Evolutionary conservation across 2,113 vertebrate genomes (phyloP), one percentile per base, ranked within the genome.

Genomic region (Polypterus bichir): DNA sequence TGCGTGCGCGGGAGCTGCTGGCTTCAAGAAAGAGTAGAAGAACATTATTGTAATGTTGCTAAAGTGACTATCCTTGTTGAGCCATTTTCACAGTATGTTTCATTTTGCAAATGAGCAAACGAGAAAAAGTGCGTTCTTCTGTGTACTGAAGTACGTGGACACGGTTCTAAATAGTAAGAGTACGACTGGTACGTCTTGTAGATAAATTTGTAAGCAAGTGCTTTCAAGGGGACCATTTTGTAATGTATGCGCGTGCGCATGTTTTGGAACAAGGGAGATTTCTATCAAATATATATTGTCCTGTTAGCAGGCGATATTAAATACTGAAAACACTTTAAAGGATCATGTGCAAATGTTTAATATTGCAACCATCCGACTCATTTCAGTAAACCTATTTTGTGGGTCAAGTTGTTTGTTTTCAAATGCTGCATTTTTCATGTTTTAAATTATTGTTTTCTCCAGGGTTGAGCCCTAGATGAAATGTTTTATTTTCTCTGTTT

Each of bases 381-480:
- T 62, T 47, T 53, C 46, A 47, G 49, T 6, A 51, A 9, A 51
- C 49, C 48, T 53, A 54, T 52, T 66, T n/a, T 60, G 11, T 54
- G 61, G 45, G 47, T 4, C 8, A n/a, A 10, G 44, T 49, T 48
- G 47, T 4, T 70, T 74, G 69, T 79, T 70, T 70, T 80, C 69
- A 70, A 70, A 74, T 68, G 75, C 71, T 79, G 79, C 80, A 73
- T 78, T 73, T 73, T 73, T 45, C 54, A 51, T 65, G 76, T 4
- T 57, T 57, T 88, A 88, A 88, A 77, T 86, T 85, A 86, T 88
- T 87, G 9, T 66, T 52, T 76, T 72, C 70, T 73, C 27, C 49
- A 80, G 27, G 86, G 86, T 88, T 86, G 84, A 88, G 74, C 83
- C 85, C 64, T 81, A 9, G 9, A 7, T 6, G 69, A 72, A 69